Evolutionary conservation across 2,113 vertebrate genomes (phyloP), one percentile per base, ranked within the genome.

Genomic region (Narcine bancroftii): DNA sequence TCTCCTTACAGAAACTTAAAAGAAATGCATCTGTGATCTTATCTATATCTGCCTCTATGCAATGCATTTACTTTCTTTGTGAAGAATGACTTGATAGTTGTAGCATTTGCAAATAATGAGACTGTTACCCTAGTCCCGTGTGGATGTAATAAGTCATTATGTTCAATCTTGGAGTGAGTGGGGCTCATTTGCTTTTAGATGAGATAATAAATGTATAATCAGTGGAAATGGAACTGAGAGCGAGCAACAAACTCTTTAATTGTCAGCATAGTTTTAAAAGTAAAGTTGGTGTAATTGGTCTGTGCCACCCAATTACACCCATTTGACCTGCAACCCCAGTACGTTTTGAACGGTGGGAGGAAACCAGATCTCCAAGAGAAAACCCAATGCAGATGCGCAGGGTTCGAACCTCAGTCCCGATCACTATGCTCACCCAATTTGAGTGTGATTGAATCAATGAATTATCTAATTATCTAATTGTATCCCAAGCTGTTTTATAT

Each of bases 71-170:
- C 50, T 83, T 29, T 56, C 26, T 24, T 47, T 83, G 79, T 33
- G 47, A 83, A 83, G 47, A 63, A 83, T 83, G 29, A 83, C 53
- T 47, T 83, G 79, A 50, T 83, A 47, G 53, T 79, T 79, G 19
- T 79, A 21, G 76, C 50, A 11, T n/a, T 26, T 83, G 33, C 79
- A 83, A 56, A 33, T 83, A 83, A 53, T 53, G 47, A 83, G 79
- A 45, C 79, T 83, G 45, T 47, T 56, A 29, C 79, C 47, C 79
- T 47, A 11, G 45, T 83, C 47, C 0, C 50, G 53, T 47, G 50
- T 83, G 13, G 50, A 47, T 53, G 79, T 83, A 83, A n/a, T 11
- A 83, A 56, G 47, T 50, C 77, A 53, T 45, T 1, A 45, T 56
- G 29, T 50, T 83, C 29, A 83, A 83, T 53, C 47, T 13, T 53